Percentiles rank a stretch among this genome's conserved stretches.
phyloP scores from a whole-genome alignment of 2,888 invertebrate species.

The Drosophila infuscata region DNA sequence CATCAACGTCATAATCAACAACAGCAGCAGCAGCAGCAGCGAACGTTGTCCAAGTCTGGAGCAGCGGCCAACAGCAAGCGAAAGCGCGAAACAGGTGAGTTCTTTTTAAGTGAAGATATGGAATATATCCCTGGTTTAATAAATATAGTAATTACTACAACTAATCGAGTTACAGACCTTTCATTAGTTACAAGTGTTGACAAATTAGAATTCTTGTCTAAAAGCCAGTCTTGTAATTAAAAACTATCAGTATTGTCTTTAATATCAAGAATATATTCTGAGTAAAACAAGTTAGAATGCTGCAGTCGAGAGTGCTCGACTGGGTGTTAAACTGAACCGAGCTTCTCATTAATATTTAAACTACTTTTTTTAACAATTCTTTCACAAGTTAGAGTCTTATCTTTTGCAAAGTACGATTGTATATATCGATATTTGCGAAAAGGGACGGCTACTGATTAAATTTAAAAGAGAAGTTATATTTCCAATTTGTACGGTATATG shows the following conservation, averaged over 20 bases:
- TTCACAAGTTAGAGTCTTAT: background rate
- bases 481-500: too few species aligned
- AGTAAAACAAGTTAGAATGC: background rate
- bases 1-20: conserved; percentile 37
- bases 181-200: too few species aligned
- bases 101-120: background rate
- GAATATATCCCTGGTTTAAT: background rate
- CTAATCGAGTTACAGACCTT: too few species aligned
- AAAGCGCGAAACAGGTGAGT: conserved; percentile 77
- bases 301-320: background rate
- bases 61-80: conserved; percentile 67
- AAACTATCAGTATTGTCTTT: background rate
- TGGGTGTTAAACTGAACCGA: background rate
- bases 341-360: too few species aligned
- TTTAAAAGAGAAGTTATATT: too few species aligned
- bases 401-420: too few species aligned
- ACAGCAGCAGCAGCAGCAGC: conserved; percentile 41
- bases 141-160: background rate
- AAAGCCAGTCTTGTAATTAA: background rate
- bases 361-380: background rate
- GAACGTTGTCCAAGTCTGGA: conserved; percentile 44
- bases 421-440: too few species aligned
- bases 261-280: background rate
- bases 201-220: background rate
- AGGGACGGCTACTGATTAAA: too few species aligned